Conservation (phyloP, 2,797 vertebrate genomes). For the Molossus alvarezi region DNA sequence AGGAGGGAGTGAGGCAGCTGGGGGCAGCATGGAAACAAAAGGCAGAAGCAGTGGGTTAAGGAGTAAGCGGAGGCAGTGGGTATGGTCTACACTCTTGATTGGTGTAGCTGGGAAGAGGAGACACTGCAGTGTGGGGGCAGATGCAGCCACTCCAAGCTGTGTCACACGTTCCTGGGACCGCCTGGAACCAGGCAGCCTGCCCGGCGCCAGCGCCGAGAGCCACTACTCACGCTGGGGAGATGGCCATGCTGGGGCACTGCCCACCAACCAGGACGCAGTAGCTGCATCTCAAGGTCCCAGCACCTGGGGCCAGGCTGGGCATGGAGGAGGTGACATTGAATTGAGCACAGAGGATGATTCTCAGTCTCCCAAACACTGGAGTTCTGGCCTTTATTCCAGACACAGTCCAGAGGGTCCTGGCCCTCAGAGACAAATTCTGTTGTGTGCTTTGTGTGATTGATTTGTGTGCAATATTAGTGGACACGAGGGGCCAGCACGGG, state of each 20-base stretch:
- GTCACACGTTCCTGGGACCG: not conserved
- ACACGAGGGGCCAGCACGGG: not conserved
- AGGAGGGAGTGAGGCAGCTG: not conserved
- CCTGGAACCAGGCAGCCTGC: not conserved
- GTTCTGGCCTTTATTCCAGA: not conserved
- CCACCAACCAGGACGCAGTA: not conserved
- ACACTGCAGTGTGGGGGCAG: not conserved
- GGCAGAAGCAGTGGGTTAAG: not conserved
- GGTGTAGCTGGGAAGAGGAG: not conserved
- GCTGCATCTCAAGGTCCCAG: not conserved
- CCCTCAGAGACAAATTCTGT: not conserved
- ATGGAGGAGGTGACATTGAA: too few relatives aligned
- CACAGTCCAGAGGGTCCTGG: not conserved
- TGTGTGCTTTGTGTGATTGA: not conserved
- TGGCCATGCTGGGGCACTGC: not conserved
- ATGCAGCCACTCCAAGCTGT: not conserved
- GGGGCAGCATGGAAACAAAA: not conserved
- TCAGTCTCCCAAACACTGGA: not conserved
- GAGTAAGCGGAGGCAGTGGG: not conserved
- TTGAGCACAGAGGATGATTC: not conserved
- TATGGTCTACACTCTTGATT: not conserved
- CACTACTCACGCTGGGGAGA: not conserved
- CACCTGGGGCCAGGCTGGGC: not conserved
- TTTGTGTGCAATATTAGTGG: not conserved
- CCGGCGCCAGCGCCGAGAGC: not conserved